Evolutionary conservation across 2,888 invertebrate genomes (phyloP).

Genomic region (Cheilosia vernalis): DNA sequence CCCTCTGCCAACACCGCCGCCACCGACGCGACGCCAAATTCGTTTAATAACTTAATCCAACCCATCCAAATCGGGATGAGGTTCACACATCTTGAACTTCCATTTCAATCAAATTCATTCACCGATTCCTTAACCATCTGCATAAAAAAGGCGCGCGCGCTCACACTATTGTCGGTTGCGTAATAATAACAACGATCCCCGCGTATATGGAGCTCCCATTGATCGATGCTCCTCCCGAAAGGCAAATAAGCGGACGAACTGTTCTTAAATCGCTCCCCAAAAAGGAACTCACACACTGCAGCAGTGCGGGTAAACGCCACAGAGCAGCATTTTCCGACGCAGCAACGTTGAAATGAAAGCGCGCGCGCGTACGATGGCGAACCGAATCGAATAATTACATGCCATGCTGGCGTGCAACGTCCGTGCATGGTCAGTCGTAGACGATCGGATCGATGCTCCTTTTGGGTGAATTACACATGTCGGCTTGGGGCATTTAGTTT

Average conservation of each 20-base stretch:
- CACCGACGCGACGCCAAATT: conserved; percentile 67
- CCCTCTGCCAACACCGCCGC: conserved; percentile 7
- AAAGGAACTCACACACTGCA: conserved; percentile 68
- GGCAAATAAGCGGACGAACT: conserved; percentile 74
- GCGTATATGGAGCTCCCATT: conserved; percentile 72
- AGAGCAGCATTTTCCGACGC: conserved; percentile 32
- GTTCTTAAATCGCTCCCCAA: conserved; percentile 72
- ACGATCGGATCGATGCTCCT: conserved; percentile 71
- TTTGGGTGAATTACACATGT: conserved; percentile 75
- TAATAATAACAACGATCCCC: conserved; percentile 63
- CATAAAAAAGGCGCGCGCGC: conserved; percentile 64
- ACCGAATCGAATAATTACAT: conserved; percentile 71
- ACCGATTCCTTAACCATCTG: conserved; percentile 76
- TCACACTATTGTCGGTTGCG: conserved; percentile 63
- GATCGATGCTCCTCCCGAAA: conserved; percentile 75
- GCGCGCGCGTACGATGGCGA: conserved; percentile 56
- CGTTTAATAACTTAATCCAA: conserved; percentile 73
- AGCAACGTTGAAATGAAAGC: conserved; percentile 59
- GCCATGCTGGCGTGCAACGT: conserved; percentile 51
- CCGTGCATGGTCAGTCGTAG: conserved; percentile 59
- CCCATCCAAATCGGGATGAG: conserved; percentile 66
- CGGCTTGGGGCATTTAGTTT: conserved; percentile 72
- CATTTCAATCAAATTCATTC: conserved; percentile 76
- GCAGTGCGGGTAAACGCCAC: conserved; percentile 2
- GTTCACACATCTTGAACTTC: conserved; percentile 75